phyloP scores from a whole-genome alignment of 2,888 invertebrate species.

The Acleris literana region DNA sequence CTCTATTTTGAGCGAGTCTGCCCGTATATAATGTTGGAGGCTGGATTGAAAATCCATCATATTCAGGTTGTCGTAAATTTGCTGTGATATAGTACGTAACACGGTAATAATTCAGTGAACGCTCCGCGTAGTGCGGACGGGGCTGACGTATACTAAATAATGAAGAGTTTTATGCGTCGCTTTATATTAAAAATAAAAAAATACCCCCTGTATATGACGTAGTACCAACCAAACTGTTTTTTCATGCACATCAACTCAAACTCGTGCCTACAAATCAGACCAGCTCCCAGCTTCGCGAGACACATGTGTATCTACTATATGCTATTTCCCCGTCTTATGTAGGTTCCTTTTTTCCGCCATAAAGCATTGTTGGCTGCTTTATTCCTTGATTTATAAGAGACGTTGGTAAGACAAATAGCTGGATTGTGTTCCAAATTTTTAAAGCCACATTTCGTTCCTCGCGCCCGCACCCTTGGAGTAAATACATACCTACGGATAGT shows the following conservation, averaged over 20 bases:
- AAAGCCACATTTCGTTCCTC: slow-evolving; percentile 89
- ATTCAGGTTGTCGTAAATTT: slow-evolving; percentile 83
- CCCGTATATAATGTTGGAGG: slow-evolving; percentile 72
- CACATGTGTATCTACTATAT: slow-evolving; percentile 73
- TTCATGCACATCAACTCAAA: slow-evolving; percentile 6
- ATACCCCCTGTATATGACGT: slow-evolving; percentile 52
- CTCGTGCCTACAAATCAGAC: neutral
- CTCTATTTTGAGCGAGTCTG: slow-evolving; percentile 82
- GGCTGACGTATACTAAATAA: slow-evolving; percentile 79
- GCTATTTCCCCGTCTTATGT: slow-evolving; percentile 81
- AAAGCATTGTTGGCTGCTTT: slow-evolving; percentile 86
- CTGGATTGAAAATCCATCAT: slow-evolving; percentile 84
- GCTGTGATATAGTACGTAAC: slow-evolving; percentile 81
- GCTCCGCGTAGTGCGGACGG: slow-evolving; percentile 80
- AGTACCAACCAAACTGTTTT: slow-evolving; percentile 4
- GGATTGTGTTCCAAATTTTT: slow-evolving; percentile 92
- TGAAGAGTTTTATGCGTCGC: slow-evolving; percentile 53
- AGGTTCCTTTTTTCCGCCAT: slow-evolving; percentile 83
- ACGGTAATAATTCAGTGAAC: slow-evolving; percentile 79
- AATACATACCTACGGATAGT: slow-evolving; percentile 61
- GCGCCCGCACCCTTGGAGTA: slow-evolving; percentile 74
- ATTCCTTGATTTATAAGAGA: slow-evolving; percentile 88
- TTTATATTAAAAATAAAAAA: slow-evolving; percentile 72
- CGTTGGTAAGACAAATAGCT: slow-evolving; percentile 90
- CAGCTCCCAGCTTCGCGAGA: slow-evolving; percentile 70